A percentile compares a stretch with the other conserved stretches of the same genome.
Evolutionary conservation across 2,797 vertebrate genomes (phyloP).

Genomic region (Phrynocephalus guinanensis): DNA sequence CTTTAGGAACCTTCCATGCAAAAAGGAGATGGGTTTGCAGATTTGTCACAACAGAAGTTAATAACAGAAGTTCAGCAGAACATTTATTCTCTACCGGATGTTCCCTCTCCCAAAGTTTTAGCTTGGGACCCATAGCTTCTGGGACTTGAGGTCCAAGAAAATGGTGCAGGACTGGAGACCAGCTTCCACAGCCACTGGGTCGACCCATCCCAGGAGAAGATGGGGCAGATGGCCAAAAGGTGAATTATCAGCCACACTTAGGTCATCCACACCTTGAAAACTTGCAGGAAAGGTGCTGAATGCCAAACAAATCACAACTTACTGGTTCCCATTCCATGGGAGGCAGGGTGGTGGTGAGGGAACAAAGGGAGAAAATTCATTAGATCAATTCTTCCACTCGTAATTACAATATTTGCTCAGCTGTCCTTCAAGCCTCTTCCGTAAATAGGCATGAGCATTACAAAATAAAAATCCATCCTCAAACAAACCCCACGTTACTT

Average conservation of each 20-base stretch:
- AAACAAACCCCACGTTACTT: slow-evolving; percentile 34
- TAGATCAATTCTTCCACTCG: slow-evolving; percentile 42
- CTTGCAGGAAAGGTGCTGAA: slow-evolving; percentile 25
- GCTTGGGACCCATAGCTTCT: neutral
- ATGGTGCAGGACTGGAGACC: neutral
- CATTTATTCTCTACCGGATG: neutral
- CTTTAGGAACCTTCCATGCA: neutral
- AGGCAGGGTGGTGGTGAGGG: neutral
- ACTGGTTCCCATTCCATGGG: slow-evolving; percentile 21
- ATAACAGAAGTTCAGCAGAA: neutral
- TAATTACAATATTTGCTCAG: slow-evolving; percentile 42
- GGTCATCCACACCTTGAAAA: neutral
- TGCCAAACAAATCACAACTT: slow-evolving; percentile 30
- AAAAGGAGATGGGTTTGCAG: no score
- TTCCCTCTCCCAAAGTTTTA: neutral
- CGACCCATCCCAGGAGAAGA: neutral
- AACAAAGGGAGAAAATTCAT: slow-evolving; percentile 46
- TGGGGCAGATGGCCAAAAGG: neutral
- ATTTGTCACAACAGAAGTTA: no score
- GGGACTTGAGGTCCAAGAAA: neutral
- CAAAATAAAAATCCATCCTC: slow-evolving; percentile 45
- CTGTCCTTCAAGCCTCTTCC: slow-evolving; percentile 40
- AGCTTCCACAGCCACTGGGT: neutral
- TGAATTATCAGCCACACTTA: neutral
- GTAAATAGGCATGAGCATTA: slow-evolving; percentile 33